A percentile compares a stretch with the other conserved stretches of the same genome.
Evolutionary conservation across 2,113 vertebrate species (phyloP).

Genomic region (Anseranas semipalmata): DNA sequence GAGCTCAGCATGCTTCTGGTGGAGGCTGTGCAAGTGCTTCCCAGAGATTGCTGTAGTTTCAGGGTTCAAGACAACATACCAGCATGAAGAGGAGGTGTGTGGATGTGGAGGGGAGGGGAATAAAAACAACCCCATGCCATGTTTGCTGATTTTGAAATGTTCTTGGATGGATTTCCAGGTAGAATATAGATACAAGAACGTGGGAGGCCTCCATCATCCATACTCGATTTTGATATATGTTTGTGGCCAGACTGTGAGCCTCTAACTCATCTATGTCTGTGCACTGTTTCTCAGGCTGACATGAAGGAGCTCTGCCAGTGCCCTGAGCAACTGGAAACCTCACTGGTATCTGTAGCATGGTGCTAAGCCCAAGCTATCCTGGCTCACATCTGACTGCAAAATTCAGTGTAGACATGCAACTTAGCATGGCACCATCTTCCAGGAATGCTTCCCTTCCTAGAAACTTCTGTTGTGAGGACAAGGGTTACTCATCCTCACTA

Average conservation of each 20-base stretch:
- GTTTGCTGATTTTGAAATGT: conserved; percentile 63
- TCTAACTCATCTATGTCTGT: background rate
- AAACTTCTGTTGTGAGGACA: conserved; percentile 25
- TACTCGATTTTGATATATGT: background rate
- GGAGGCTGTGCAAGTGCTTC: conserved; percentile 51
- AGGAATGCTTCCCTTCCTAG: background rate
- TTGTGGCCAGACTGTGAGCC: background rate
- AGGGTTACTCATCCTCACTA: conserved; percentile 49
- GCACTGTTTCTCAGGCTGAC: background rate
- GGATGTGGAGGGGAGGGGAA: background rate
- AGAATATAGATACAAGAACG: conserved; percentile 17
- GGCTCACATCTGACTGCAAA: conserved; percentile 58
- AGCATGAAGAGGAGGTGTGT: conserved; percentile 56
- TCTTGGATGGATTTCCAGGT: conserved; percentile 57
- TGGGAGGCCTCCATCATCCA: conserved; percentile 22
- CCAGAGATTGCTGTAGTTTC: conserved; percentile 43
- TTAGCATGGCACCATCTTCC: conserved; percentile 21
- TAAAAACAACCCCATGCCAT: conserved; percentile 52
- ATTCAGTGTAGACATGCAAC: conserved; percentile 49
- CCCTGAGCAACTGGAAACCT: background rate
- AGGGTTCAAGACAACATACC: conserved; percentile 58
- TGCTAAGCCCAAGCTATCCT: conserved; percentile 15
- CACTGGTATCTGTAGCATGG: background rate
- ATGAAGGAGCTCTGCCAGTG: background rate
- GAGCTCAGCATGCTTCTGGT: conserved; percentile 55